Percentiles rank a stretch among this genome's conserved stretches.
Conservation (phyloP, 1,140 invertebrate genomes). For the Heterodera schachtii region DNA sequence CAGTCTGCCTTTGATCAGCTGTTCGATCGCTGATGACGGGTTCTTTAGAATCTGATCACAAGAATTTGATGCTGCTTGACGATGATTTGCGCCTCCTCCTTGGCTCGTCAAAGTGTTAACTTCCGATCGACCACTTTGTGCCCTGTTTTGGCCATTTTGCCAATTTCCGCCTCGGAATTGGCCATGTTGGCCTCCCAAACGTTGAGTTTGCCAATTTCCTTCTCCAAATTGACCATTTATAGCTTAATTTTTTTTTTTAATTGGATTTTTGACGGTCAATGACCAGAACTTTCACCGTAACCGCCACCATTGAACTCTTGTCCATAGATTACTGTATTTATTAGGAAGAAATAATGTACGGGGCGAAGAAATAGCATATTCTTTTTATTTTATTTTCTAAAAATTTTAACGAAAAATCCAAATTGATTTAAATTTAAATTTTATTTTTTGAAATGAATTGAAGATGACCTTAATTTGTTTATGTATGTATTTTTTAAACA, state of each 20-base stretch:
- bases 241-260: background rate
- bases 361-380: no score
- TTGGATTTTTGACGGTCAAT: background rate
- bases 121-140: background rate
- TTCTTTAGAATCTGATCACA: slow-evolving; percentile 41
- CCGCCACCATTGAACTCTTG: no score
- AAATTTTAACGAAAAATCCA: no score
- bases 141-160: background rate
- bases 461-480: no score
- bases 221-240: background rate
- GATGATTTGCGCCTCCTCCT: background rate
- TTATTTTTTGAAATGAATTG: no score
- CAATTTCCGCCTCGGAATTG: background rate
- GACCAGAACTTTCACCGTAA: background rate
- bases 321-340: no score
- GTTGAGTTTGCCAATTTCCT: background rate
- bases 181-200: no score
- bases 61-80: background rate
- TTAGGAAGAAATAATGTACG: no score
- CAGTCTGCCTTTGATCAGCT: slow-evolving; percentile 34
- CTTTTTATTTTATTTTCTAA: no score
- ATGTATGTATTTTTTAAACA: no score
- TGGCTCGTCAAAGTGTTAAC: background rate
- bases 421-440: no score
- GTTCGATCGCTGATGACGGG: slow-evolving; percentile 37